Conservation (phyloP, 2,888 invertebrate species). For the Lycophotia porphyrea region DNA sequence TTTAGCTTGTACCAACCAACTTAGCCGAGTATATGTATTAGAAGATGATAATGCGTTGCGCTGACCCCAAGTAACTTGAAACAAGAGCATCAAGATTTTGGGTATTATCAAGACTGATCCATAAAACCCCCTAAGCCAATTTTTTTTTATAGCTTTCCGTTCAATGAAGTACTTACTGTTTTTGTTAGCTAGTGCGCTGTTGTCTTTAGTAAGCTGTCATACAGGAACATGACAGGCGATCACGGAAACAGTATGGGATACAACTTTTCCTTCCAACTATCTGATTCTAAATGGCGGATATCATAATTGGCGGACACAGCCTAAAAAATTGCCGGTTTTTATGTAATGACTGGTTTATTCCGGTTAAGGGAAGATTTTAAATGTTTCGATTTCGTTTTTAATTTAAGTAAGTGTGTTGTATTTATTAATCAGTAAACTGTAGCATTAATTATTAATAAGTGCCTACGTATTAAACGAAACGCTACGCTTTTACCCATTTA, state of each 20-base stretch:
- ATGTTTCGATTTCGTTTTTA: conserved; percentile 7
- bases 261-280: conserved; percentile 47
- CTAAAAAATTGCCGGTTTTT: conserved; percentile 20
- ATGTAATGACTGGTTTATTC: conserved; percentile 4
- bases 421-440: conserved; percentile 2
- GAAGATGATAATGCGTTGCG: not conserved
- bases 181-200: not conserved
- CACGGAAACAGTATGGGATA: conserved; percentile 37
- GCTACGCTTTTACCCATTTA: not conserved
- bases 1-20: not conserved
- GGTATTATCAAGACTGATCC: not conserved
- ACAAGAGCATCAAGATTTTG: no score
- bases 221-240: conserved; percentile 26
- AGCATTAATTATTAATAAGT: not conserved
- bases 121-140: not conserved
- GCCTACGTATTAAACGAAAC: not conserved
- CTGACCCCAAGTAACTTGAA: no score
- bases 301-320: conserved; percentile 39
- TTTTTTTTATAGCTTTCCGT: no score
- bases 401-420: not conserved
- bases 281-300: conserved; percentile 22
- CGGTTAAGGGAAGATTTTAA: conserved; percentile 2
- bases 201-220: conserved; percentile 25
- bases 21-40: not conserved
- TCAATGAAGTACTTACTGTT: not conserved